These are phyloP conservation scores for Eulithis testata DNA, from an alignment of 2,888 invertebrate species.

Conservation along the genomic window DNA sequence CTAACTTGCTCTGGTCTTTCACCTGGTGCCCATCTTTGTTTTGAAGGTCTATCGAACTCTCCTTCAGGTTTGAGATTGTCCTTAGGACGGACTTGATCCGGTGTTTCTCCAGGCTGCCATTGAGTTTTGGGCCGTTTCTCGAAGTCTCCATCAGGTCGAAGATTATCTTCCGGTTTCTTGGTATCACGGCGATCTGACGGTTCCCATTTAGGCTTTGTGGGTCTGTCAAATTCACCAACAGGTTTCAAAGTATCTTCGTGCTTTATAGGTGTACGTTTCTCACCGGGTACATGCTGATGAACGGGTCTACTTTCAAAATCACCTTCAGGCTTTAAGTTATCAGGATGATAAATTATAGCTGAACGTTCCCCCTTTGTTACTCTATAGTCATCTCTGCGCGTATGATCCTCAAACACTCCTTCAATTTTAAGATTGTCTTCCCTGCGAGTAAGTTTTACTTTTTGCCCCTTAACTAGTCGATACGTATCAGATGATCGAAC, in stretches of 20 bases:
- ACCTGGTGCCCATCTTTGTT: conserved; percentile 62
- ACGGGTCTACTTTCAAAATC: conserved; percentile 65
- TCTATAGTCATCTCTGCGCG: conserved; percentile 84
- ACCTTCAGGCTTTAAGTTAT: conserved; percentile 83
- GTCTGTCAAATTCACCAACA: conserved; percentile 81
- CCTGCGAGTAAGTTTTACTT: conserved; percentile 80
- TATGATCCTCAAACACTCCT: conserved; percentile 85
- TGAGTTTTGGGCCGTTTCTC: conserved; percentile 67
- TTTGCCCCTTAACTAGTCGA: conserved; percentile 81
- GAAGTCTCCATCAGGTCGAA: conserved; percentile 73
- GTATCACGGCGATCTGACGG: conserved; percentile 72
- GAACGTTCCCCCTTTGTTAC: conserved; percentile 83
- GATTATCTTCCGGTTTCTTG: conserved; percentile 77
- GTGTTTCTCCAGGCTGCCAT: conserved; percentile 68
- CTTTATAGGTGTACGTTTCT: conserved; percentile 80
- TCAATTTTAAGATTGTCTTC: conserved; percentile 87
- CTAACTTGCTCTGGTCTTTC: conserved; percentile 73
- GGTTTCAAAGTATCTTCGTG: conserved; percentile 81
- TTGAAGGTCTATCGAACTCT: conserved; percentile 74
- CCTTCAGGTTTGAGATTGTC: conserved; percentile 86
- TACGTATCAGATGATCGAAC: conserved; percentile 81
- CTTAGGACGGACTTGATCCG: conserved; percentile 71
- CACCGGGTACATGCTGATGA: conserved; percentile 59
- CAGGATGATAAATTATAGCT: conserved; percentile 82
- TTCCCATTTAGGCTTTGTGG: conserved; percentile 62